Evolutionary conservation across 2,888 invertebrate species (phyloP).

Genomic region (Caenorhabditis becei): DNA sequence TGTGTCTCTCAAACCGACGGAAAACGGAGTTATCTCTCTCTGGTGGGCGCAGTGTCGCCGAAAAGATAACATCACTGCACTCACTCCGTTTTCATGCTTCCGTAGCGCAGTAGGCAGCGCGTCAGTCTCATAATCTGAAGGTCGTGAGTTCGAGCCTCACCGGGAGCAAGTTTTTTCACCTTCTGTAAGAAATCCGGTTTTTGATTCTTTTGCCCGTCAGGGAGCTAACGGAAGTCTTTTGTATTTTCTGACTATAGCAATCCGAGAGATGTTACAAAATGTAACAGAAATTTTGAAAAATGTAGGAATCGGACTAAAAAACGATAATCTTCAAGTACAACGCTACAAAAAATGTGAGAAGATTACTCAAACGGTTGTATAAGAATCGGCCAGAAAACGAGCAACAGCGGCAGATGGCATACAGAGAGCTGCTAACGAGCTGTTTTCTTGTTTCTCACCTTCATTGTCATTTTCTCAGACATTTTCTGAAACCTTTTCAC

Average conservation of each 20-base stretch:
- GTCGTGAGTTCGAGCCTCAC: slow-evolving; percentile 97
- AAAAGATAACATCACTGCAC: slow-evolving; percentile 13
- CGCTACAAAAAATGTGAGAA: slow-evolving; percentile 4
- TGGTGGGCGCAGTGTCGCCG: not conserved
- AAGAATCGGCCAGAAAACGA: slow-evolving; percentile 11
- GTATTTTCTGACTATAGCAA: slow-evolving; percentile 6
- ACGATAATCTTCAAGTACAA: not conserved
- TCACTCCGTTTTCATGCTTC: slow-evolving; percentile 84
- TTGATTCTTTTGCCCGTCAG: not conserved
- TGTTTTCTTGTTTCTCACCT: slow-evolving; percentile 10
- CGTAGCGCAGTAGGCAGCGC: slow-evolving; percentile 89
- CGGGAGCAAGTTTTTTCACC: slow-evolving; percentile 73
- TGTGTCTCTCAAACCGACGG: not conserved
- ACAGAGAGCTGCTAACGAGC: slow-evolving; percentile 19
- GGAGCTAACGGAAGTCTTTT: not conserved
- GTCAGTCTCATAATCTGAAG: slow-evolving; percentile 94
- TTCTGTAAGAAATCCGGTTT: too few species aligned
- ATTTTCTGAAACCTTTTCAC: not conserved
- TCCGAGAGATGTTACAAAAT: not conserved
- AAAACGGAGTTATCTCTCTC: not conserved
- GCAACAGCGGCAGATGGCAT: not conserved
- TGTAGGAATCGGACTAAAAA: not conserved
- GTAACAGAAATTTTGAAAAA: too few species aligned
- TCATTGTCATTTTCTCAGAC: not conserved
- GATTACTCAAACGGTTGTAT: slow-evolving; percentile 7